Evolutionary conservation across 2,888 invertebrate genomes (phyloP), one percentile per base, ranked within the genome.

Genomic region (Conus canariensis): DNA sequence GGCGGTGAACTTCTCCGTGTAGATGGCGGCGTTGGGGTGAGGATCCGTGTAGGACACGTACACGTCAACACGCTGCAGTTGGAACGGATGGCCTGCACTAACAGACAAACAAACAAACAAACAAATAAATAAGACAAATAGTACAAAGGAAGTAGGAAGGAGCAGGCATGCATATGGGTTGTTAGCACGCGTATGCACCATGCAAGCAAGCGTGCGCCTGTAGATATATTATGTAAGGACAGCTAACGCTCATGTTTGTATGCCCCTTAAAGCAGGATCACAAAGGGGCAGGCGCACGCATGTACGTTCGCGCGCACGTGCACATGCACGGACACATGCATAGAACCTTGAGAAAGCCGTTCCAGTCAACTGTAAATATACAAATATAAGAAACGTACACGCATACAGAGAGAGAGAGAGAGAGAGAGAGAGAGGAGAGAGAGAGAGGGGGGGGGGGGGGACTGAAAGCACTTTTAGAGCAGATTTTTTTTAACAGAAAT

Each of bases 41-140:
- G 92, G 90, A n/a, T 90, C 91, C n/a, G 91, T 87, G 85, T 90
- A 93, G 0, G 93, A 93, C 9, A 90, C 87, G 82, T 91, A 93
- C 16, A 93, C 88, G 45, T 91, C 22, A 92, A 88, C 3, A 90
- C 88, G 30, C 92, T 91, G 89, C 93, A 93, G 22, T 90, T 86
- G 16, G 56, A 67, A 22, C 87, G 87, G 8, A 87, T 58, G 22
- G 87, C 87, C 87, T 87, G 67, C 58, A 10, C 22, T n/a, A 14
- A 30, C 10, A 80, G 30, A 45, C 45, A 45, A 4, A 45, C 45
- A 8, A 80, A 80, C 12, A 80, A 80, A 25, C 9, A 80, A 25
- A 80, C n/a, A 25, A 14, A 25, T 16, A 12, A 80, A 45, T 30
- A 30, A 25, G 14, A 45, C 30, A 8, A 70, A 70, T 5, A 70